Conservation (phyloP, 2,113 vertebrate species). For the Pituophis catenifer region DNA sequence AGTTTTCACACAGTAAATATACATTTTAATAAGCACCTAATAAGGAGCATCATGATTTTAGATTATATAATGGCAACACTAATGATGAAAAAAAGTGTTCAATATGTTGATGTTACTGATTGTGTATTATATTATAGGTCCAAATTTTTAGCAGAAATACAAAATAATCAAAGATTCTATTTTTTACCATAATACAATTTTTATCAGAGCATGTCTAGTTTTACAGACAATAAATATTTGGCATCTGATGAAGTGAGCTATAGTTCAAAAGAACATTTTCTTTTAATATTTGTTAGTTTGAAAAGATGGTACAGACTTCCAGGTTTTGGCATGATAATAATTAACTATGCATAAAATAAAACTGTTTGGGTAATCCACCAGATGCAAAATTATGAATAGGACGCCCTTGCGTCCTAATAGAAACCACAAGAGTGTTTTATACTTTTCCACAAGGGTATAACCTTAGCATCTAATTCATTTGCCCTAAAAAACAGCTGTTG, state of each 20-base stretch:
- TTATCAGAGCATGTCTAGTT: background rate
- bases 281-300: background rate
- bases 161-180: background rate
- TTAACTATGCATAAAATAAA: background rate
- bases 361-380: background rate
- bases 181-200: background rate
- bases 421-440: background rate
- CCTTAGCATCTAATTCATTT: background rate
- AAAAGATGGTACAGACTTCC: background rate
- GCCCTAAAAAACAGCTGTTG: background rate
- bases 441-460: background rate
- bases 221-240: background rate
- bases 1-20: background rate
- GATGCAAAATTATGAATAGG: background rate
- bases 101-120: background rate
- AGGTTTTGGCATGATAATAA: background rate
- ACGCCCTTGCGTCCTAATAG: background rate
- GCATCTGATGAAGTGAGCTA: background rate
- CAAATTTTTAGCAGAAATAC: background rate
- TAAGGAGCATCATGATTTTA: background rate
- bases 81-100: background rate
- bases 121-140: background rate
- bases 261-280: background rate
- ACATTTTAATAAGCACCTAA: background rate
- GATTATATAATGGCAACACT: background rate